phyloP scores from a whole-genome alignment of 1,140 invertebrate genomes.

The Zaprionus gabonicus region DNA sequence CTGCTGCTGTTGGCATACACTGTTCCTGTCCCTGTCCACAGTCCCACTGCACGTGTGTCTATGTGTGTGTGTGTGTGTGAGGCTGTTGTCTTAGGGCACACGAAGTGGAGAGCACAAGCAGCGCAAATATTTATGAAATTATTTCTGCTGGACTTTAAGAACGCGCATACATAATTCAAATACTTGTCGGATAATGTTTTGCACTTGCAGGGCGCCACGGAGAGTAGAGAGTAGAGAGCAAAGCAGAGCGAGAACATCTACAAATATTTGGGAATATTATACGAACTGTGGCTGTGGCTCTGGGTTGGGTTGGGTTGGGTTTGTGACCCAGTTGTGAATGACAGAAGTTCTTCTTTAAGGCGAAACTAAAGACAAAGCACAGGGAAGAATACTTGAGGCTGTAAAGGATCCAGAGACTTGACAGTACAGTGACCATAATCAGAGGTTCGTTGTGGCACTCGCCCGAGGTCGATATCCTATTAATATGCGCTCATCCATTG shows the following conservation, averaged over 20 bases:
- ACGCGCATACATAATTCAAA: constrained; percentile 2
- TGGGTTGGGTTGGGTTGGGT: no score
- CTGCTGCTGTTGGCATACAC: neutral
- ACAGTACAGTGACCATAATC: neutral
- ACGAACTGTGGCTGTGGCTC: neutral
- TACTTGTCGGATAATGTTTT: neutral
- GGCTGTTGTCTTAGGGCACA: constrained; percentile 18
- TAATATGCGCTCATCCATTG: constrained; percentile 16
- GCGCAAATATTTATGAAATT: constrained; percentile 59
- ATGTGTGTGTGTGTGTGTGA: constrained; percentile 13
- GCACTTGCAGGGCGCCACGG: neutral
- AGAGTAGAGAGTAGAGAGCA: neutral
- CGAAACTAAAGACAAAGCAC: neutral
- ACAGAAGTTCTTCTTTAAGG: neutral
- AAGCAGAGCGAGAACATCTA: neutral
- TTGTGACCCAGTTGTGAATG: neutral
- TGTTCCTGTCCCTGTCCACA: neutral
- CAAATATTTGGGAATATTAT: neutral
- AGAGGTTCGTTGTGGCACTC: neutral
- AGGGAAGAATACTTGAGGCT: neutral
- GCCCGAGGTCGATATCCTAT: constrained; percentile 63
- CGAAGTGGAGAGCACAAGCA: constrained; percentile 27
- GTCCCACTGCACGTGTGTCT: neutral
- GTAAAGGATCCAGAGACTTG: neutral
- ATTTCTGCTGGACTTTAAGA: constrained; percentile 16